Conservation (phyloP, 2,888 invertebrate genomes). For the Catocala fraxini region DNA sequence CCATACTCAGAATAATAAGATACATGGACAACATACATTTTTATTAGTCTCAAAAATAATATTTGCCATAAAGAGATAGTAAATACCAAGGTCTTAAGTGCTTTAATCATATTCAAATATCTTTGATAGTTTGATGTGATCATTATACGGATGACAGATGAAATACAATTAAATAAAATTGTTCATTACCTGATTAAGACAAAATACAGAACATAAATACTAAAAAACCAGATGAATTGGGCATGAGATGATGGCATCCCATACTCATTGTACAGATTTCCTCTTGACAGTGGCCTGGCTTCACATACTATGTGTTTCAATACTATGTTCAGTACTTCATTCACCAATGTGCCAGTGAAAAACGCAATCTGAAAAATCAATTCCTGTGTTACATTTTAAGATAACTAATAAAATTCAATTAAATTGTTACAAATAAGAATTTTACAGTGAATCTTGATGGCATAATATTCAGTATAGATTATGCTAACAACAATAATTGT, state of each 20-base stretch:
- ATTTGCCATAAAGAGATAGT: no score
- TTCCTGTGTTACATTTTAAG: background rate
- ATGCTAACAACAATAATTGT: no score
- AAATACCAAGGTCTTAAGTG: no score
- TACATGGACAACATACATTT: no score
- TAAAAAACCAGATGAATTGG: constrained; percentile 97
- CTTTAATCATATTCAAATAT: no score
- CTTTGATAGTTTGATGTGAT: background rate
- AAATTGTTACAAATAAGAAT: background rate
- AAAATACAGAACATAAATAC: constrained; percentile 94
- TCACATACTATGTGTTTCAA: constrained; percentile 94
- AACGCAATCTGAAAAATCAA: constrained; percentile 92
- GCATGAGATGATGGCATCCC: constrained; percentile 98
- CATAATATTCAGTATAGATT: no score
- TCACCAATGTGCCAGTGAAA: constrained; percentile 92
- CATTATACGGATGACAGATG: background rate
- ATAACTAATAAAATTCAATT: no score
- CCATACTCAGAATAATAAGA: no score
- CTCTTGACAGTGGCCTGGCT: constrained; percentile 91
- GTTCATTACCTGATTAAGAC: constrained; percentile 92
- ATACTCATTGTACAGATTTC: constrained; percentile 91
- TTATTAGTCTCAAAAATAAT: no score
- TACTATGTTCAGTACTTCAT: constrained; percentile 93
- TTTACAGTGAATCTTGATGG: background rate
- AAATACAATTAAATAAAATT: background rate